Percentiles rank a stretch among this genome's conserved stretches.
phyloP scores from a whole-genome alignment of 2,888 invertebrate species.

The Pardosa pseudoannulata region DNA sequence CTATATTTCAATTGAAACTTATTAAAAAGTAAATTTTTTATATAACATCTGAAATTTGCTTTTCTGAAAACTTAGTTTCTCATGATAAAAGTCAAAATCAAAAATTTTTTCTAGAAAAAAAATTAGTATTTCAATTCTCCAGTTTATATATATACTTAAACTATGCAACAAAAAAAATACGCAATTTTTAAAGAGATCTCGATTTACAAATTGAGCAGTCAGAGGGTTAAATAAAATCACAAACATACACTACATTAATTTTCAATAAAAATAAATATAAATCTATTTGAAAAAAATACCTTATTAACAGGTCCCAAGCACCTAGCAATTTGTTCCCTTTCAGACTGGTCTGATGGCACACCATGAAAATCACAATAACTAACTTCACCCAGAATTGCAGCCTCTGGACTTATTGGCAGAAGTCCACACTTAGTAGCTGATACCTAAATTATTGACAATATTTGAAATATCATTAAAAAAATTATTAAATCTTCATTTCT shows the following conservation, averaged over 20 bases:
- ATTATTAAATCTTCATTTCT: too few relatives aligned
- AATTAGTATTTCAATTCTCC: too few relatives aligned
- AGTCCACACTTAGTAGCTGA: constrained; percentile 92
- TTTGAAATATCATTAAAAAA: background rate
- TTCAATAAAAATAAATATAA: background rate
- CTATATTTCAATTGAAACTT: too few relatives aligned
- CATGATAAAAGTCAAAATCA: too few relatives aligned
- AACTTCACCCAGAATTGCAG: constrained; percentile 93
- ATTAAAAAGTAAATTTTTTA: too few relatives aligned
- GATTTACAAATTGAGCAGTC: too few relatives aligned
- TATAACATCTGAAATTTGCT: background rate
- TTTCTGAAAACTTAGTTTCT: too few relatives aligned
- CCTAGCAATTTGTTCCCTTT: constrained; percentile 91
- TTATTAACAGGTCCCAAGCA: constrained; percentile 93
- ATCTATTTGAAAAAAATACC: constrained; percentile 80
- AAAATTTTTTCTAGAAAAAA: too few relatives aligned
- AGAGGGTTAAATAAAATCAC: too few relatives aligned
- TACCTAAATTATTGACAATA: constrained; percentile 81
- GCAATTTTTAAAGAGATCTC: too few relatives aligned
- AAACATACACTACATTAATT: background rate
- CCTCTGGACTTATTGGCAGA: constrained; percentile 93
- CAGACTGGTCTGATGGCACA: constrained; percentile 85
- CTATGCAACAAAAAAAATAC: too few relatives aligned
- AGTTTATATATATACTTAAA: too few relatives aligned
- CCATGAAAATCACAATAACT: constrained; percentile 88